Base-by-base conservation (phyloP, 30 jellyfish, hydroid and myxozoan genomes). In the Aurelia coerulea region DNA sequence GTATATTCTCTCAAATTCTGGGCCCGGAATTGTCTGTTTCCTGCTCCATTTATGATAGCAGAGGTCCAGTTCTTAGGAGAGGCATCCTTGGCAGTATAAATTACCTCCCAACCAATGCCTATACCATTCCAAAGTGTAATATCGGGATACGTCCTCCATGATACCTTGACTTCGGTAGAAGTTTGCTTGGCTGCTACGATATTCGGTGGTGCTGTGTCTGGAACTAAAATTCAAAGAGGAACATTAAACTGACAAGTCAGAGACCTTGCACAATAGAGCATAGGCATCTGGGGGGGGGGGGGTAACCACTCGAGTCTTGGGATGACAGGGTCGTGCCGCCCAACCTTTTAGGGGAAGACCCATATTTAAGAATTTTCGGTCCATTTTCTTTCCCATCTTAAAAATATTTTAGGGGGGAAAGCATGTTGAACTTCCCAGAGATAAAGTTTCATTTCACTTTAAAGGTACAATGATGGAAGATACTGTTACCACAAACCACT, bases 181-280 rank as follows among this genome's bases (percentile, higher is more conserved):
- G 90, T 60, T 56, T 54, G 19, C 73, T 15, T 23, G 17, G 39
- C 46, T 16, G 69, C 74, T 10, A 10, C 65, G 35, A 80, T 32
- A 19, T 17, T 64, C 17, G 51, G 62, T 80, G 90, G 90, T 39
- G 81, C 80, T 17, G 64, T 17, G 31, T 66, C 90, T 15, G 90
- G 90, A 3, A 66, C 90, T 80, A 35, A 4, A 76, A 42, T 5
- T 46, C 0, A 50, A 41, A 74, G 74, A 46, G 68, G 50, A 5
- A 63, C 18, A 6, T 15, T 8, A 52, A 5, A 1, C n/a, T 73
- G 33, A 4, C 29, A 23, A 23, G 29, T 23, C 29, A 23, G 29
- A 23, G 29, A 23, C 29, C 29, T 23, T 23, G 29, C 0, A 23
- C 29, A 23, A 23, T 23, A 23, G 29, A 23, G 29, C 29, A 23